These are phyloP conservation scores for Benthosema pterotum DNA, from an alignment of 2,797 vertebrate species.

Conservation along the genomic window DNA sequence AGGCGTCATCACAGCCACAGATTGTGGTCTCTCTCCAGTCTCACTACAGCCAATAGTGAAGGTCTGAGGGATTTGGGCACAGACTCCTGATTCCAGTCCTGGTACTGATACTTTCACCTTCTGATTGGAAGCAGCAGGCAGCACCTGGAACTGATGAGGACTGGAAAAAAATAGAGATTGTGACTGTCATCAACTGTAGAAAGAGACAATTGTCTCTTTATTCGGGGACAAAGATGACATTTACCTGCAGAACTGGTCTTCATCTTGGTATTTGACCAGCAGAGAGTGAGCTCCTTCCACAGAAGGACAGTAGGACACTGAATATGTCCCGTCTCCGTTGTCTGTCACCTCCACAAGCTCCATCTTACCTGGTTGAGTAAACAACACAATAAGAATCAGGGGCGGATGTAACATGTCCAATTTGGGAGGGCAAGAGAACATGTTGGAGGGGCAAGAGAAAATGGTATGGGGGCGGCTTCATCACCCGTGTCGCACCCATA, in stretches of 20 bases:
- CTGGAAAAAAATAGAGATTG: too few relatives aligned
- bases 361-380: slow-evolving; percentile 76
- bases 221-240: too few relatives aligned
- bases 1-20: slow-evolving; percentile 12
- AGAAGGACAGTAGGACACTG: slow-evolving; percentile 77
- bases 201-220: too few relatives aligned
- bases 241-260: slow-evolving; percentile 74
- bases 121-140: background rate
- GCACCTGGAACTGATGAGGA: background rate
- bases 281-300: slow-evolving; percentile 81
- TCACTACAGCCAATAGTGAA: slow-evolving; percentile 80
- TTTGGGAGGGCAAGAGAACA: too few relatives aligned
- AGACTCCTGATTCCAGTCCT: background rate
- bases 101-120: background rate
- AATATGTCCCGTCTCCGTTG: slow-evolving; percentile 75
- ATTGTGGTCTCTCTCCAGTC: slow-evolving; percentile 72
- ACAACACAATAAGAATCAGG: too few relatives aligned
- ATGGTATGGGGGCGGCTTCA: too few relatives aligned
- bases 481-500: too few relatives aligned
- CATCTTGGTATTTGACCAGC: slow-evolving; percentile 75
- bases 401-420: too few relatives aligned
- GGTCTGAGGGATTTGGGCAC: slow-evolving; percentile 72
- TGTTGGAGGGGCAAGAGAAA: too few relatives aligned
- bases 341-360: slow-evolving; percentile 79
- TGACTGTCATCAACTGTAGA: too few relatives aligned